A percentile compares a stretch with the other conserved stretches of the same genome.
phyloP scores from a whole-genome alignment of 1,140 invertebrate species.

The Sogatella furcifera region DNA sequence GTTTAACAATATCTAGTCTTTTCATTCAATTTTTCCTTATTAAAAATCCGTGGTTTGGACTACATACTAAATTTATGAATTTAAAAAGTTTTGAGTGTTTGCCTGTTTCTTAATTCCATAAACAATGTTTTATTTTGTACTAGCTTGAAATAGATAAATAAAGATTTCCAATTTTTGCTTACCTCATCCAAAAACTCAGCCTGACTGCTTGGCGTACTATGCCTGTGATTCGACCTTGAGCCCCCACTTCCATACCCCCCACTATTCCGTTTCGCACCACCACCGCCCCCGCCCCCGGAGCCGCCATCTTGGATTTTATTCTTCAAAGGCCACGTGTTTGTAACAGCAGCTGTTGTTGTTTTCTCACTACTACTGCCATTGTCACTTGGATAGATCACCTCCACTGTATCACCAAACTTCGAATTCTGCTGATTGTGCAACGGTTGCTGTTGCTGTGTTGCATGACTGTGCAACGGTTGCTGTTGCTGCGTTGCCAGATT shows the following conservation, averaged over 20 bases:
- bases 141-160: too few relatives aligned
- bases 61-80: too few relatives aligned
- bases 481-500: constrained; percentile 23
- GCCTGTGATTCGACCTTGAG: too few relatives aligned
- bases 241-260: not conserved
- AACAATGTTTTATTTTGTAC: too few relatives aligned
- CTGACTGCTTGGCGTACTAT: not conserved
- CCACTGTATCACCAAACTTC: constrained; percentile 14
- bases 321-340: constrained; percentile 53
- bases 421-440: not conserved
- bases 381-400: constrained; percentile 22
- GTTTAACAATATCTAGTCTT: too few relatives aligned
- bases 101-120: too few relatives aligned
- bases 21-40: too few relatives aligned
- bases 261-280: constrained; percentile 2
- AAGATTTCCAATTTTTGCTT: too few relatives aligned
- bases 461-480: constrained; percentile 29
- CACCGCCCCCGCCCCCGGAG: not conserved
- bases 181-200: constrained; percentile 39
- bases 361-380: constrained; percentile 14
- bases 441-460: not conserved
- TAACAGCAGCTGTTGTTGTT: constrained; percentile 22
- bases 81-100: too few relatives aligned
- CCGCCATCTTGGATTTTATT: constrained; percentile 34
- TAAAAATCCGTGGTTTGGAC: too few relatives aligned